These are phyloP conservation scores for Caenorhabditis becei DNA, from an alignment of 2,888 invertebrate species.

Conservation along the genomic window DNA sequence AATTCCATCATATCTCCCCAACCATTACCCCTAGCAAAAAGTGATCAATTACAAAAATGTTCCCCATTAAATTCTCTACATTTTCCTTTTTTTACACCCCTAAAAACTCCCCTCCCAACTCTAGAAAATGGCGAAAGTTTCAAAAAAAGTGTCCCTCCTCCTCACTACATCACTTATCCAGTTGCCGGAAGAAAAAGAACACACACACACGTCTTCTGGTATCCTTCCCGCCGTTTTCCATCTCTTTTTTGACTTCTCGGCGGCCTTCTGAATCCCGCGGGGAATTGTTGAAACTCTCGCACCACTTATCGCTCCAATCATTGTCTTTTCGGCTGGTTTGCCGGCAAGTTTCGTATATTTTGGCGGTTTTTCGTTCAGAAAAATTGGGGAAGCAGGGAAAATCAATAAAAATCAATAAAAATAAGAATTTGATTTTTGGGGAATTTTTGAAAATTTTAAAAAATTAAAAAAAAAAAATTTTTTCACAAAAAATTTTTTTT, in stretches of 20 bases:
- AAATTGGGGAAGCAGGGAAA: neutral
- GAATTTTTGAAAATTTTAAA: neutral
- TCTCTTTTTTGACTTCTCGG: neutral
- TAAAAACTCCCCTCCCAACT: no score
- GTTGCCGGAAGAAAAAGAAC: neutral
- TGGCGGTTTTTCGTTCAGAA: neutral
- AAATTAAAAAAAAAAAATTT: neutral
- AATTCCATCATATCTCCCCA: no score
- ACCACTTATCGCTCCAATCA: constrained; percentile 9
- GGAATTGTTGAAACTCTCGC: neutral
- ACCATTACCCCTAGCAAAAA: no score
- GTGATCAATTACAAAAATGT: no score
- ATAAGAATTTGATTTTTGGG: neutral
- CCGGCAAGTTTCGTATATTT: neutral
- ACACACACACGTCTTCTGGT: neutral
- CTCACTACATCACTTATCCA: no score
- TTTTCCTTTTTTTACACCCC: no score
- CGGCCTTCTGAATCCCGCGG: neutral
- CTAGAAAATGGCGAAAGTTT: no score
- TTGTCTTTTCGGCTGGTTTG: neutral
- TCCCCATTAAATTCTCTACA: no score
- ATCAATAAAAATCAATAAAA: no score
- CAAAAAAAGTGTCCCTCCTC: no score
- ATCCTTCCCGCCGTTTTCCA: neutral
- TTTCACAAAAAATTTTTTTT: neutral